Base-by-base conservation (phyloP, 2,797 vertebrate species). In the Danio aesculapii region DNA sequence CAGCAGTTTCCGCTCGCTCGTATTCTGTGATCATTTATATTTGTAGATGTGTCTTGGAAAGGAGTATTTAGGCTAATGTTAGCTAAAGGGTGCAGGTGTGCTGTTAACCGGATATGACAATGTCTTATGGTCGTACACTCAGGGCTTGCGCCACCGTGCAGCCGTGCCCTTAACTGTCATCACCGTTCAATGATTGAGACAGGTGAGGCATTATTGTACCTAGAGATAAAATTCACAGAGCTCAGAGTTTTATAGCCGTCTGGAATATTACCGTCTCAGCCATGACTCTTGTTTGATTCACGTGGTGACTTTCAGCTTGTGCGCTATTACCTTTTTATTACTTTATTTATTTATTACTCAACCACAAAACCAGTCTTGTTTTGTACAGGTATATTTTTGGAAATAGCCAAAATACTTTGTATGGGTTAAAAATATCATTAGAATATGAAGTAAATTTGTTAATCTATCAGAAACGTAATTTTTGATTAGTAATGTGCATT, bases 121-220 rank as follows among this genome's bases (percentile, higher is more conserved):
- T 88, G 86, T 86, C 84, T 89, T 88, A 87, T 87, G 87, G 74
- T 88, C 70, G 69, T 83, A 84, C 81, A 69, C 70, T 81, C 47
- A 49, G 85, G 66, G 77, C 61, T 79, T 50, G 58, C 72, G 83
- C 77, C 85, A 83, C 85, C 84, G 87, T 71, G 83, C 85, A 87
- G 84, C 86, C 84, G 80, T 78, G 84, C 87, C 85, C 83, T 89
- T 86, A 91, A 90, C 92, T 92, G 91, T 92, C 91, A 90, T 90
- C 91, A 86, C 87, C 86, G 86, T 86, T 89, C 90, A 88, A 84
- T 90, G 88, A 91, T 84, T 84, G 90, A 85, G 89, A 91, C 91
- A 93, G 90, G 90, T 91, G 90, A 86, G 88, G 89, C 30, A 30
- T 30, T 90, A 93, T 93, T 93, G 90, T 92, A 93, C 88, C 88